Percentiles rank a stretch among this genome's conserved stretches.
phyloP scores from a whole-genome alignment of 2,113 vertebrate genomes.

The Elephantulus edwardii region DNA sequence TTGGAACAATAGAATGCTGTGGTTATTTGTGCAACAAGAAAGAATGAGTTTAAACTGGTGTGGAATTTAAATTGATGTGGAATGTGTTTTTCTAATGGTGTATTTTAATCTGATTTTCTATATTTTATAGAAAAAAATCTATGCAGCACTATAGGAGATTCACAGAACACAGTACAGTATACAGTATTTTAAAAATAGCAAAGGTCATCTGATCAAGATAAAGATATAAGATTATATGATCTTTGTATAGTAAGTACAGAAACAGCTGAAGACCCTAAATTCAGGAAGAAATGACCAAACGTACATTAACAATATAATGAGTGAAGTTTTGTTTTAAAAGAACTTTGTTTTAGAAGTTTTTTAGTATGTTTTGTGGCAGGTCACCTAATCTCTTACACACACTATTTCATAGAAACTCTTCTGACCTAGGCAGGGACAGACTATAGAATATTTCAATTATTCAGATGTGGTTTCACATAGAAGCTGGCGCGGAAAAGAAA shows the following conservation, averaged over 20 bases:
- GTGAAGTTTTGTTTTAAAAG: background rate
- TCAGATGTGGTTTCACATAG: too few relatives aligned
- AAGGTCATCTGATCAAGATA: background rate
- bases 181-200: background rate
- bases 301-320: background rate
- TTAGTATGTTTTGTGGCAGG: background rate
- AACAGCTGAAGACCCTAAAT: background rate
- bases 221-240: background rate
- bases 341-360: background rate
- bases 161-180: too few relatives aligned
- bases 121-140: background rate
- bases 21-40: background rate
- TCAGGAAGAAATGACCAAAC: background rate
- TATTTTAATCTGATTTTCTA: background rate
- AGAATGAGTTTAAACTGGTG: background rate
- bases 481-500: too few relatives aligned
- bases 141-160: too few relatives aligned
- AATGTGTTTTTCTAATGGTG: background rate
- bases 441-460: too few relatives aligned
- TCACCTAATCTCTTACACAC: background rate
- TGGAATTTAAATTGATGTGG: background rate
- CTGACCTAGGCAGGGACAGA: too few relatives aligned
- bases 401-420: background rate
- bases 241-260: constrained; percentile 12
- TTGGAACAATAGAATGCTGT: background rate